Evolutionary conservation across 2,797 vertebrate species (phyloP), one percentile per base, ranked within the genome.

Genomic region (Scarus forsteni): DNA sequence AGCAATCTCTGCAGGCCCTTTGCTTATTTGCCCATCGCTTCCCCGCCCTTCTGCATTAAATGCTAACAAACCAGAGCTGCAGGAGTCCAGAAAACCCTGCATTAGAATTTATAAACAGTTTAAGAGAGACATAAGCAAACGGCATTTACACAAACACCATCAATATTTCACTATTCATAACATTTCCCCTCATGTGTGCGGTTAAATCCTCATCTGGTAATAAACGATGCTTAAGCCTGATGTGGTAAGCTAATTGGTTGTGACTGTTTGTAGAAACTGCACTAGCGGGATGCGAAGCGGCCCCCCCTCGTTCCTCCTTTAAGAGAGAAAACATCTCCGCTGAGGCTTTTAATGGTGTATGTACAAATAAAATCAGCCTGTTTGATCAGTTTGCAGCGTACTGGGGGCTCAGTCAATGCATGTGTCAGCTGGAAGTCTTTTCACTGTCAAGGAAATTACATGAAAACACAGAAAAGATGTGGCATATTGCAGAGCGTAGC

Each of bases 71-170:
- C 92, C 60, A 15, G 55, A 86, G 81, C 91, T 52, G 79, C 81
- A 80, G 88, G 92, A 92, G 89, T 92, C 93, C 87, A 90, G 92
- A 27, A 93, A 87, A 82, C 79, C 73, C 62, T 61, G 5, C 83
- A 90, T 94, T 94, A 89, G 92, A 94, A 93, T 93, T 93, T 85
- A 92, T 93, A 93, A 94, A 93, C 90, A 93, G 92, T 92, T 92
- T 91, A 92, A 92, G 72, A 79, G 77, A 80, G 78, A 84, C 73
- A 65, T 81, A 89, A 90, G 89, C 90, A 54, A 54, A 93, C 83
- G 62, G 84, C 90, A 81, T 91, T 92, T 81, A 90, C 89, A 93
- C 92, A 94, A 95, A 95, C 93, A 94, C 69, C 88, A 94, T 95
- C 77, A 93, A 95, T 95, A 93, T 95, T 95, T 94, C 79, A 95